Evolutionary conservation across 2,888 invertebrate species (phyloP).

Genomic region (Folsomia manolachei): DNA sequence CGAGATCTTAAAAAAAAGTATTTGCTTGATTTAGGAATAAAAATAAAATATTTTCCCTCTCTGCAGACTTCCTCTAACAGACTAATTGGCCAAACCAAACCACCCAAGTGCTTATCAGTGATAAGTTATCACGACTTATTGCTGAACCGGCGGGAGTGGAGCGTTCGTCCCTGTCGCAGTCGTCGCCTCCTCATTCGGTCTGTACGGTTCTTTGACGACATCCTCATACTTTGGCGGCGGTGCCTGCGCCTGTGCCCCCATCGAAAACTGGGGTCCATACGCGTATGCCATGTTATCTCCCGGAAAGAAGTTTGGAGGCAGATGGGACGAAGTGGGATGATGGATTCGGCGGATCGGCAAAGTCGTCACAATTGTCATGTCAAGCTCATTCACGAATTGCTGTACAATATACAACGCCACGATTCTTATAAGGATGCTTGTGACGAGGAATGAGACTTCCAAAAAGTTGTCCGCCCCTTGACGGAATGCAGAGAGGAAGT

Average conservation of each 20-base stretch:
- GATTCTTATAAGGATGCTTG: slow-evolving; percentile 24
- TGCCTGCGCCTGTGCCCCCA: not conserved
- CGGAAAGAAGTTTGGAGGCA: not conserved
- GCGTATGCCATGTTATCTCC: slow-evolving; percentile 2
- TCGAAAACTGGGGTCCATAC: not conserved
- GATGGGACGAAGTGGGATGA: not conserved
- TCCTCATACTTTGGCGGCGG: slow-evolving; percentile 37
- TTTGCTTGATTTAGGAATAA: too few species aligned
- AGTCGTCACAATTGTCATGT: not conserved
- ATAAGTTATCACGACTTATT: too few species aligned
- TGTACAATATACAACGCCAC: slow-evolving; percentile 33
- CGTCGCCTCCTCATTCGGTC: slow-evolving; percentile 21
- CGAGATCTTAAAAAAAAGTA: too few species aligned
- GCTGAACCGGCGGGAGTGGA: too few species aligned
- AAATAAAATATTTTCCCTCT: too few species aligned
- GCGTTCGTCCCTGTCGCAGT: too few species aligned
- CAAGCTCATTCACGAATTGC: slow-evolving; percentile 30
- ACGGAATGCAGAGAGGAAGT: slow-evolving; percentile 17
- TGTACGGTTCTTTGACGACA: slow-evolving; percentile 28
- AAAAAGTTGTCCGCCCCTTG: slow-evolving; percentile 14
- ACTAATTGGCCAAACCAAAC: too few species aligned
- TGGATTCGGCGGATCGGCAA: not conserved
- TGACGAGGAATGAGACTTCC: slow-evolving; percentile 18
- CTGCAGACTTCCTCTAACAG: too few species aligned
- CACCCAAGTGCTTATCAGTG: too few species aligned